phyloP scores from a whole-genome alignment of 37 sponge, comb jelly and placozoan genomes.

The Dysidea cf. avara region DNA sequence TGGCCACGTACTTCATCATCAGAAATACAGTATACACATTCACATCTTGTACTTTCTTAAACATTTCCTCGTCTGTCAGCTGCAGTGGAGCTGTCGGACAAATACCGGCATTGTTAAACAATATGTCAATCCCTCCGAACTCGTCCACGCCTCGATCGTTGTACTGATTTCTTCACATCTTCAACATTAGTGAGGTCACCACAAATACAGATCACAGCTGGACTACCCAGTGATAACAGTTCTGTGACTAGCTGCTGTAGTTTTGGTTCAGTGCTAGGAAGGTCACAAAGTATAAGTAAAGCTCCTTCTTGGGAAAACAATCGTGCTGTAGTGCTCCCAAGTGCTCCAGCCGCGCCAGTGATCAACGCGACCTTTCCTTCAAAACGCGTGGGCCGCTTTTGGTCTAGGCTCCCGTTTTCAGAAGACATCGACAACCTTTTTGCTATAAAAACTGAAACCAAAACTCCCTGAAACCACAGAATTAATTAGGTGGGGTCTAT shows the following conservation, averaged over 20 bases:
- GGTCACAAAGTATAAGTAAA: constrained; percentile 60
- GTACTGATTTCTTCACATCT: too few relatives aligned
- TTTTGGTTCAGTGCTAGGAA: constrained; percentile 19
- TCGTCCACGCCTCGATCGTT: constrained; percentile 38
- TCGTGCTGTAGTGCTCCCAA: constrained; percentile 67
- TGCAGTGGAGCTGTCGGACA: constrained; percentile 65
- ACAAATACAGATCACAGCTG: background rate
- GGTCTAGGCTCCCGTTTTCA: too few relatives aligned
- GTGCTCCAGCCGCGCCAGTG: constrained; percentile 88
- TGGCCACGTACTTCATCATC: constrained; percentile 57
- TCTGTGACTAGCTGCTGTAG: constrained; percentile 27
- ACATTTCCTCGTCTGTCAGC: constrained; percentile 31
- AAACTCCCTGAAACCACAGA: too few relatives aligned
- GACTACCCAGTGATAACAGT: too few relatives aligned
- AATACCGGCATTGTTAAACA: constrained; percentile 88
- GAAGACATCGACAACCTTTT: too few relatives aligned
- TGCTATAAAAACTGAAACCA: too few relatives aligned
- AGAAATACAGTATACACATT: constrained; percentile 74
- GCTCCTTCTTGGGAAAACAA: constrained; percentile 64
- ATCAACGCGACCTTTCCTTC: constrained; percentile 53
- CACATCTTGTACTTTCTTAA: constrained; percentile 44
- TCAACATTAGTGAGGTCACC: constrained; percentile 64
- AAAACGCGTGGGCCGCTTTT: too few relatives aligned
- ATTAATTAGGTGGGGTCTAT: too few relatives aligned
- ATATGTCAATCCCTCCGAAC: constrained; percentile 62